Conservation (phyloP, 2,797 vertebrate species). For the Sebastolobus alascanus region DNA sequence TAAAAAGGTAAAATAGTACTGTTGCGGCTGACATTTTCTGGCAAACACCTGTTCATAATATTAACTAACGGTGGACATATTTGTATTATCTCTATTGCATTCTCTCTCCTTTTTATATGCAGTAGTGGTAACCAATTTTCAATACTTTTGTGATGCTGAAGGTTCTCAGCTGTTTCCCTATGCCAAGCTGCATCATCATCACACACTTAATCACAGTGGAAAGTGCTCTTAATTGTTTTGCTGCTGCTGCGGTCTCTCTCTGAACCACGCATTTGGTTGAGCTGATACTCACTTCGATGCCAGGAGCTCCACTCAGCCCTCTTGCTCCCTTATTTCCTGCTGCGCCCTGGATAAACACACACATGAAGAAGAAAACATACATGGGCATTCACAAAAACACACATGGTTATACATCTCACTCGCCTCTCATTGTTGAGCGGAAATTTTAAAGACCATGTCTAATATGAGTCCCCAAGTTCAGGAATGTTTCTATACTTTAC, state of each 20-base stretch:
- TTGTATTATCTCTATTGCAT: background rate
- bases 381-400: conserved; percentile 50
- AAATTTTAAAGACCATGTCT: conserved; percentile 22
- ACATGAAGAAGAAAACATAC: conserved; percentile 41
- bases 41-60: background rate
- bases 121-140: background rate
- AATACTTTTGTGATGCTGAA: background rate
- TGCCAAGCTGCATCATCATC: background rate
- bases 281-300: conserved; percentile 89
- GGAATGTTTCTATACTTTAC: conserved; percentile 9
- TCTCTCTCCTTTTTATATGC: background rate
- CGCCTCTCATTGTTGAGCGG: background rate
- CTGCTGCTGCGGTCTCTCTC: background rate
- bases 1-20: background rate
- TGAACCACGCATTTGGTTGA: background rate
- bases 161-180: background rate
- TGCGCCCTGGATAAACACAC: conserved; percentile 86
- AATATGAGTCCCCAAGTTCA: background rate
- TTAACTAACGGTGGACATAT: background rate
- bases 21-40: background rate
- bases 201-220: background rate
- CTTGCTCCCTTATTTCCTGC: conserved; percentile 90
- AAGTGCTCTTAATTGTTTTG: background rate
- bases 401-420: conserved; percentile 6
- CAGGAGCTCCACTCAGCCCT: conserved; percentile 89